Evolutionary conservation across 2,113 vertebrate genomes (phyloP).

Genomic region (Spheniscus mendiculus): DNA sequence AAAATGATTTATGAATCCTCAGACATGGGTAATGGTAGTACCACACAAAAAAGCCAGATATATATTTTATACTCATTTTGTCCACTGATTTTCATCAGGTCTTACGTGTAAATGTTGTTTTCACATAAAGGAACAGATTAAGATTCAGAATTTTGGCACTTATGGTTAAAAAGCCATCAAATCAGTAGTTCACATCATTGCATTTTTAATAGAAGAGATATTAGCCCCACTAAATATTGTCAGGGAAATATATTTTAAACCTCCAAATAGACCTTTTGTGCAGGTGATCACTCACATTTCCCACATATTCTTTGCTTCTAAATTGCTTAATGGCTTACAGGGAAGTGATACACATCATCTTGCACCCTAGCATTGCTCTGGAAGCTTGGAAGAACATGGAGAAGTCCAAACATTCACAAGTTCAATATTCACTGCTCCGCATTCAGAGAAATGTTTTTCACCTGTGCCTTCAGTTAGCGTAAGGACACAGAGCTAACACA

Average conservation of each 20-base stretch:
- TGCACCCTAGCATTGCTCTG: neutral
- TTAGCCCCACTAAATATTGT: neutral
- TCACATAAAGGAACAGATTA: neutral
- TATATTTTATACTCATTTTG: neutral
- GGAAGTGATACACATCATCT: neutral
- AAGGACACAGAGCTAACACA: neutral
- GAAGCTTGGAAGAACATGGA: neutral
- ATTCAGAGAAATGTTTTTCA: neutral
- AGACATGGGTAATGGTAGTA: neutral
- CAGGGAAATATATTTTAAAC: neutral
- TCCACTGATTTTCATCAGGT: neutral
- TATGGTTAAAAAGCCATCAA: neutral
- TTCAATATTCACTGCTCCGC: neutral
- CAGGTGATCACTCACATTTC: neutral
- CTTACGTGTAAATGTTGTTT: neutral
- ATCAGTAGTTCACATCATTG: neutral
- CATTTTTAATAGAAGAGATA: neutral
- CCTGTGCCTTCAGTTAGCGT: neutral
- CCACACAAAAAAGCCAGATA: neutral
- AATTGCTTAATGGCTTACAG: neutral
- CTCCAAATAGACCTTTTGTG: neutral
- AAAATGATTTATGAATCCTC: neutral
- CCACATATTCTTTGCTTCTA: neutral
- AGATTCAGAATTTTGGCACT: neutral
- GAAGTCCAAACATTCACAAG: neutral